Evolutionary conservation across 2,888 invertebrate species (phyloP).

Genomic region (Caenorhabditis sp.): DNA sequence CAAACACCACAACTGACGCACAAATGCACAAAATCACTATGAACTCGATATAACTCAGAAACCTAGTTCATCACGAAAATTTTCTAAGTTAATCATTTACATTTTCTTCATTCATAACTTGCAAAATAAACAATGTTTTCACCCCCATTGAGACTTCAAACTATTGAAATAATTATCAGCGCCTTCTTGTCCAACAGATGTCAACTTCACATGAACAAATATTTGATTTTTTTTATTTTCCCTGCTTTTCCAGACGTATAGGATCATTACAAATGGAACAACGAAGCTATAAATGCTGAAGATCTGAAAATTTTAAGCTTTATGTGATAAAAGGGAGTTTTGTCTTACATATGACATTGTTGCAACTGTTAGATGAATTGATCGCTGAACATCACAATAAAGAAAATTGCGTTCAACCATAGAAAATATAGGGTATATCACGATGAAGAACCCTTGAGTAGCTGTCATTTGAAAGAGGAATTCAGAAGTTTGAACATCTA

Average conservation of each 20-base stretch:
- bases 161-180: conserved; percentile 37
- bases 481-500: conserved; percentile 36
- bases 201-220: conserved; percentile 27
- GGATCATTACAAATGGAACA: conserved; percentile 27
- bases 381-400: conserved; percentile 17
- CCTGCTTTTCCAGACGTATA: conserved; percentile 2
- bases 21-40: no score
- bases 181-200: conserved; percentile 27
- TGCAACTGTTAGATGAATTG: conserved; percentile 17
- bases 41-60: no score
- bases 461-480: conserved; percentile 30
- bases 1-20: no score
- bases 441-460: conserved; percentile 26
- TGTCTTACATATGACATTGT: conserved; percentile 26
- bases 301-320: conserved; percentile 17
- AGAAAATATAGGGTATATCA: conserved; percentile 14
- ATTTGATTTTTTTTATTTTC: conserved; percentile 11
- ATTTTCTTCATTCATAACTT: no score
- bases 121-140: not conserved
- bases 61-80: no score
- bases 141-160: conserved; percentile 37
- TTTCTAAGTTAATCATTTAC: no score
- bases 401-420: no score
- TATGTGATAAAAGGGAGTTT: no score
- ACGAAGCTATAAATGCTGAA: conserved; percentile 31